phyloP scores from a whole-genome alignment of 2,113 vertebrate species.

The Neomonachus schauinslandi region DNA sequence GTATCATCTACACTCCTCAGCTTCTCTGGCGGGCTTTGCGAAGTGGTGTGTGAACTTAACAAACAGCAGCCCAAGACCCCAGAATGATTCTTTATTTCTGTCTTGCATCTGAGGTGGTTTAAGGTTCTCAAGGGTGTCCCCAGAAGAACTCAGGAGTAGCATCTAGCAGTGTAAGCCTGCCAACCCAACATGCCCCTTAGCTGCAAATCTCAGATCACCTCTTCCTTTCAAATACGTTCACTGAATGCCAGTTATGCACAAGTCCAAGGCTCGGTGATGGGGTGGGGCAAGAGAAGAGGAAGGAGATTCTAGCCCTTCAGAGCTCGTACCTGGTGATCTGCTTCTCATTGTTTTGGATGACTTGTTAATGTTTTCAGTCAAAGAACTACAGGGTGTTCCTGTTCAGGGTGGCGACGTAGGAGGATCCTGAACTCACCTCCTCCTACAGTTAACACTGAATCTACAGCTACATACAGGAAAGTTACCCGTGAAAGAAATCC shows the following conservation, averaged over 20 bases:
- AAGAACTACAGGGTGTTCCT: not conserved
- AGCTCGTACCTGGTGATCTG: not conserved
- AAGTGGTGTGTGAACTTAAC: not conserved
- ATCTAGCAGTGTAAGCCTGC: not conserved
- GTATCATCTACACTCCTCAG: not conserved
- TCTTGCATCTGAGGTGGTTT: not conserved
- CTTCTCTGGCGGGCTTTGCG: not conserved
- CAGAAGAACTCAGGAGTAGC: not conserved
- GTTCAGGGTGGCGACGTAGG: not conserved
- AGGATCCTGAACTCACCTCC: not conserved
- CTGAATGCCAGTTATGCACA: not conserved
- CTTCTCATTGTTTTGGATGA: not conserved
- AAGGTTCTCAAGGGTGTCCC: not conserved
- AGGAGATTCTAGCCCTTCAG: not conserved
- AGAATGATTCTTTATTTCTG: not conserved
- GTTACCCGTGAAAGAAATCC: not conserved
- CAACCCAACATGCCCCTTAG: not conserved
- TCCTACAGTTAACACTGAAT: not conserved
- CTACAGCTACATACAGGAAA: not conserved
- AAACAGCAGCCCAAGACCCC: not conserved
- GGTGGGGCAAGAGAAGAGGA: too few species aligned
- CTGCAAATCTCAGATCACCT: not conserved
- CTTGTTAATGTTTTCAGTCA: not conserved
- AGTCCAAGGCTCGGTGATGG: too few species aligned
- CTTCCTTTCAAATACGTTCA: rapidly evolving